phyloP scores from a whole-genome alignment of 2,113 vertebrate genomes.

The Atherinomorus stipes region DNA sequence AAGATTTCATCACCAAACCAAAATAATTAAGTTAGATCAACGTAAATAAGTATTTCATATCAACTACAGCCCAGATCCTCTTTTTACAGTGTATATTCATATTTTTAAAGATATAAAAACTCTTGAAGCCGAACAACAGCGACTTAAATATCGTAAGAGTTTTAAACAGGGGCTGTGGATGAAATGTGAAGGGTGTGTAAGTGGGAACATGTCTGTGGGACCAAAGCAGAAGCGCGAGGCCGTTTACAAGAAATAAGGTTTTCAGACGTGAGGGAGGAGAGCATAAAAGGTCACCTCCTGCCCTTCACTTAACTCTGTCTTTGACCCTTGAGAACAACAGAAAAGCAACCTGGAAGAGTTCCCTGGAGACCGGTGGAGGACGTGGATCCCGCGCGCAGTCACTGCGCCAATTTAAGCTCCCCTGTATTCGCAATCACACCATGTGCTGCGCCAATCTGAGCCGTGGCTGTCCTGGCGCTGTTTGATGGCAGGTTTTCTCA shows the following conservation, averaged over 20 bases:
- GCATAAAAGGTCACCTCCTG: constrained; percentile 75
- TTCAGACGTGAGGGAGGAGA: constrained; percentile 68
- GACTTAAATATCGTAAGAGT: too few relatives aligned
- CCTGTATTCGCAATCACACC: constrained; percentile 47
- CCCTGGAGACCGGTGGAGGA: constrained; percentile 63
- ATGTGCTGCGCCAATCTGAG: constrained; percentile 79
- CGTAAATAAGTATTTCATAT: too few relatives aligned
- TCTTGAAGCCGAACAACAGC: too few relatives aligned
- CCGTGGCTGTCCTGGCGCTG: constrained; percentile 33
- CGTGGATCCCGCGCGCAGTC: constrained; percentile 32
- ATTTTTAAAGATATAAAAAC: too few relatives aligned
- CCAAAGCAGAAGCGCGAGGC: constrained; percentile 42
- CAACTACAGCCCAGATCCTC: too few relatives aligned
- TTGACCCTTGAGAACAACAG: constrained; percentile 81
- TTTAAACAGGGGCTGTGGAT: too few relatives aligned
- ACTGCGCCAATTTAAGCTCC: not conserved
- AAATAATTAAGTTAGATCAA: too few relatives aligned
- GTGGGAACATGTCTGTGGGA: not conserved
- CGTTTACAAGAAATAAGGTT: constrained; percentile 73
- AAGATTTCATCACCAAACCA: too few relatives aligned
- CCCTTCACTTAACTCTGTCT: constrained; percentile 82
- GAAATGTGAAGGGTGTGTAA: too few relatives aligned
- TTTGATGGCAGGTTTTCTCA: constrained; percentile 81
- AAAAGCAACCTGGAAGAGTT: constrained; percentile 52
- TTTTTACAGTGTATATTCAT: too few relatives aligned